These are phyloP conservation scores for Virgularia gustaviana DNA, from an alignment of 92 coral and sea anemone species.

Conservation along the genomic window DNA sequence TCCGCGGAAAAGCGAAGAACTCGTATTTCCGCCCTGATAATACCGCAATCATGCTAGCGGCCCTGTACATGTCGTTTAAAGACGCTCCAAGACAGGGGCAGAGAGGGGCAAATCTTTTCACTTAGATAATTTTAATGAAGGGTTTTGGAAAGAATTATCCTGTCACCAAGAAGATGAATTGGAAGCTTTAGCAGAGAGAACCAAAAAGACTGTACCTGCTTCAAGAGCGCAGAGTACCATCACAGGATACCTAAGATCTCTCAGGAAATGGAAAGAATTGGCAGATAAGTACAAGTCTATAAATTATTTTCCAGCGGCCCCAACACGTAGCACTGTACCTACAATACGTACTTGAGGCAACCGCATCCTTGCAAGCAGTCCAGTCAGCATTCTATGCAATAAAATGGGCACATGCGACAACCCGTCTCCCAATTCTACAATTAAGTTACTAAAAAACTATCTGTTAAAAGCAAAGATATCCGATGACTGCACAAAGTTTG, in stretches of 20 bases:
- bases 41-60: background rate
- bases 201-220: constrained; percentile 26
- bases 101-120: background rate
- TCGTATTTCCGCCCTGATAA: background rate
- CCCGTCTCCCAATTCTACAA: too few relatives aligned
- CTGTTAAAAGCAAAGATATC: too few relatives aligned
- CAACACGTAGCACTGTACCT: constrained; percentile 43
- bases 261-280: constrained; percentile 28
- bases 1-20: background rate
- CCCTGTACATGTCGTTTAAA: background rate
- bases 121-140: constrained; percentile 25
- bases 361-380: constrained; percentile 36
- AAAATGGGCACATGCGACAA: constrained; percentile 55
- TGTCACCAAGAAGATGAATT: constrained; percentile 4
- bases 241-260: constrained; percentile 11
- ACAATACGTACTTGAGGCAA: constrained; percentile 33
- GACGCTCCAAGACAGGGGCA: background rate
- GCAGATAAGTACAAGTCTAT: constrained; percentile 1
- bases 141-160: background rate
- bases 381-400: constrained; percentile 41
- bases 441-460: too few relatives aligned
- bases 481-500: too few relatives aligned
- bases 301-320: constrained; percentile 26
- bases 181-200: constrained; percentile 8
- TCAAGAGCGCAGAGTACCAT: constrained; percentile 20